Base-by-base conservation (phyloP, 2,888 invertebrate genomes). In the Eristalis arbustorum region DNA sequence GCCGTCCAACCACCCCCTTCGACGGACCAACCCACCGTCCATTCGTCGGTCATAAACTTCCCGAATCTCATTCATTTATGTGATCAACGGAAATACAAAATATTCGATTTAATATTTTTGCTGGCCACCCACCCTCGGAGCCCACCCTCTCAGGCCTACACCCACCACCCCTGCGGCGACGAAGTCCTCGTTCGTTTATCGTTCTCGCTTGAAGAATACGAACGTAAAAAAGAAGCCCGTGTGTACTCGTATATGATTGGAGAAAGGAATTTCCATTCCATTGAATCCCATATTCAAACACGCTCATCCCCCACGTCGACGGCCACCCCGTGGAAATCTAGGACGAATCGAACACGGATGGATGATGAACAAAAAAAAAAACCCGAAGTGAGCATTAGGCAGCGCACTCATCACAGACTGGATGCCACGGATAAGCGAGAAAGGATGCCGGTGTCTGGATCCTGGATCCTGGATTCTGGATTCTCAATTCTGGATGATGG, bases 241-340 rank as follows among this genome's bases (percentile, higher is more conserved):
- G 84, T 89, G 83, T 90, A 89, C 18, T 18, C 49, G 49, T 49
- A 49, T 89, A 89, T 88, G 87, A 89, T 89, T 90, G 89, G 88
- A 89, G 88, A 84, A 88, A 89, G 90, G 91, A 90, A 90, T 91
- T 92, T 92, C 92, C 92, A 91, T 91, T 90, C 91, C 92, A 92
- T 92, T 92, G 92, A 91, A 91, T 92, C 90, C 89, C 90, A 90
- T 90, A 90, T 90, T 90, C 88, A 79, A 72, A 69, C 31, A 31
- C 10, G 56, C 76, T 71, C 37, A 61, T 72, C 31, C 73, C 76
- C 59, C 49, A 25, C 25, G 3, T 25, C 25, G 25, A 25, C 13
- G 67, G 11, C 34, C 14, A 56, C 23, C 22, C 37, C 34, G 28
- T 56, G 49, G 63, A 69, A 66, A 77, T 74, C 73, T 62, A 42